phyloP scores from a whole-genome alignment of 2,888 invertebrate genomes.

The Halocaridina rubra region DNA sequence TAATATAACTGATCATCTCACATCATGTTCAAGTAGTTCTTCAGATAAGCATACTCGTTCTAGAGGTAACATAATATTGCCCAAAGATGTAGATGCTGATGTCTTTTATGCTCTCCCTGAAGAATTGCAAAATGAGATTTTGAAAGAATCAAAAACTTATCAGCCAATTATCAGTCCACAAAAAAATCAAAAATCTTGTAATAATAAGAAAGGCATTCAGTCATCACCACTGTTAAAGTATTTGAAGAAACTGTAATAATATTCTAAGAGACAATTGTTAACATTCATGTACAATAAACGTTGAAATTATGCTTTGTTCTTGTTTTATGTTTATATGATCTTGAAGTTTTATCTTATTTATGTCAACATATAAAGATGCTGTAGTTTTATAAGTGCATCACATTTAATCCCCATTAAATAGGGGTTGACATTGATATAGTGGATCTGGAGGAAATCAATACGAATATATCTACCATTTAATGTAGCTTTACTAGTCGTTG shows the following conservation, averaged over 20 bases:
- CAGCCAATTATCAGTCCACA: not conserved
- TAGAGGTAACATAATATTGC: not conserved
- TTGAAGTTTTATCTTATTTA: too few relatives aligned
- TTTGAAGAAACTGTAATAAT: constrained; percentile 17
- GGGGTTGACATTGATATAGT: too few relatives aligned
- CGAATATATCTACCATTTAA: too few relatives aligned
- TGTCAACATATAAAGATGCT: too few relatives aligned
- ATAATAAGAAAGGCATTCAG: not conserved
- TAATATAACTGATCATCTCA: not conserved
- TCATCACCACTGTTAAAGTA: constrained; percentile 33
- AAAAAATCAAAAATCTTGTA: not conserved
- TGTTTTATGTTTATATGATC: too few relatives aligned
- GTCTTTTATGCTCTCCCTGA: constrained; percentile 40
- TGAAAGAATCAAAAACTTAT: not conserved
- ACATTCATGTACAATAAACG: too few relatives aligned
- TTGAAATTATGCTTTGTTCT: too few relatives aligned
- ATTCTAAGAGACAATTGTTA: too few relatives aligned
- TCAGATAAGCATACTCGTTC: not conserved
- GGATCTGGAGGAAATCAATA: too few relatives aligned
- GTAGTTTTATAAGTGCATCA: too few relatives aligned
- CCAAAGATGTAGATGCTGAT: constrained; percentile 33
- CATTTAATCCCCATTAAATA: too few relatives aligned
- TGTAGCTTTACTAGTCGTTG: too few relatives aligned
- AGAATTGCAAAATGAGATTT: constrained; percentile 39
- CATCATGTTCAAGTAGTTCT: not conserved